phyloP scores from a whole-genome alignment of 2,888 invertebrate genomes.

The Lacanobia wlatinum region DNA sequence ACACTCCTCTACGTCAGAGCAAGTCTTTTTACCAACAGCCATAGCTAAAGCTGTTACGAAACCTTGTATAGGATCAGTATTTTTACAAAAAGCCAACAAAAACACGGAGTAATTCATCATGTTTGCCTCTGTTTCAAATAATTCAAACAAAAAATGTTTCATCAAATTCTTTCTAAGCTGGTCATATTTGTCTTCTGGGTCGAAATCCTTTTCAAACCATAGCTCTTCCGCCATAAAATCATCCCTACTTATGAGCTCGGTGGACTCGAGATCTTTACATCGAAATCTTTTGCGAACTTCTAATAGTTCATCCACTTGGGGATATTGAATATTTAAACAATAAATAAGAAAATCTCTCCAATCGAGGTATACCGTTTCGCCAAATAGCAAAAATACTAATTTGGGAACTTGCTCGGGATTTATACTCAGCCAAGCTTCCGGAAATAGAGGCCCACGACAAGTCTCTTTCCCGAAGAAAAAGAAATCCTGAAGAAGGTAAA shows the following conservation, averaged over 20 bases:
- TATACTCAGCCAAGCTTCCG: slow-evolving; percentile 83
- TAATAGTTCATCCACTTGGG: slow-evolving; percentile 89
- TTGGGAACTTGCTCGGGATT: slow-evolving; percentile 84
- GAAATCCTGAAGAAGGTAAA: slow-evolving; percentile 89
- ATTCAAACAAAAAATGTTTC: slow-evolving; percentile 90
- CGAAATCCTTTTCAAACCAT: slow-evolving; percentile 85
- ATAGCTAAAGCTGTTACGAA: slow-evolving; percentile 91
- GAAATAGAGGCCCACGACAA: slow-evolving; percentile 79
- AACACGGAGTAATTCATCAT: slow-evolving; percentile 92
- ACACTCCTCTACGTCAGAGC: slow-evolving; percentile 87
- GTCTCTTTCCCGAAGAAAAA: slow-evolving; percentile 86
- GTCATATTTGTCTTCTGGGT: slow-evolving; percentile 70
- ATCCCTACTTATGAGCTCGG: slow-evolving; percentile 80
- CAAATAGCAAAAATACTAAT: slow-evolving; percentile 88
- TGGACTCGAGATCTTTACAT: slow-evolving; percentile 83
- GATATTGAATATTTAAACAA: slow-evolving; percentile 90
- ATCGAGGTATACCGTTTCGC: slow-evolving; percentile 90
- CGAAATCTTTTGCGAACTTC: slow-evolving; percentile 86
- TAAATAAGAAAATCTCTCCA: slow-evolving; percentile 93
- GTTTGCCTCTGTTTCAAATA: slow-evolving; percentile 87
- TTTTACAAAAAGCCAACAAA: slow-evolving; percentile 92
- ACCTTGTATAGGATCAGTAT: slow-evolving; percentile 87
- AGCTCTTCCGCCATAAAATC: slow-evolving; percentile 76
- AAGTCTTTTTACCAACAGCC: slow-evolving; percentile 89
- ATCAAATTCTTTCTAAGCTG: slow-evolving; percentile 80